Base-by-base conservation (phyloP, 2,888 invertebrate species). In the Drosophila vallismaia region DNA sequence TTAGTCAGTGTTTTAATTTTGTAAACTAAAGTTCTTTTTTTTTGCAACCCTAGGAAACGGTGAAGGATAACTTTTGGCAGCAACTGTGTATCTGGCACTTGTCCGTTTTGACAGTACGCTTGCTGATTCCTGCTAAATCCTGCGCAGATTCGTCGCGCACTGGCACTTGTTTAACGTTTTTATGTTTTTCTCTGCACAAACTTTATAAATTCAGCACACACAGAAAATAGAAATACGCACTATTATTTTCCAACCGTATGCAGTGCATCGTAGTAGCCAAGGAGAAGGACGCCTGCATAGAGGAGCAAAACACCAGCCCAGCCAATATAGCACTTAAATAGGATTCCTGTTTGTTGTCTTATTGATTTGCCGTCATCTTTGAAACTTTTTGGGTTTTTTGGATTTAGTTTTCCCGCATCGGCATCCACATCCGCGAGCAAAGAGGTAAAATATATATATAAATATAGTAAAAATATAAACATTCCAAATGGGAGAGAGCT, bases 161-260 rank as follows among this genome's bases (percentile, higher is more conserved):
- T 50, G 50, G 58, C 59, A 73, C 80, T 71, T 83, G 75, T 83
- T 81, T 83, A 81, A 81, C 83, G 83, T 86, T 81, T 76, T 70
- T 81, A 71, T 70, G 70, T 70, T 70, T 70, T 71, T 71, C 71
- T 62, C 70, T 71, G 70, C 70, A 70, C 70, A 48, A 54, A 29
- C 28, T 44, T 62, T 63, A 45, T 71, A 51, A 70, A 70, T 55
- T 70, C 50, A 67, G 69, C 70, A 67, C 67, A 67, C 67, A 63
- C 26, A 45, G 46, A 9, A 48, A 53, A 59, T 59, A 70, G 46
- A 36, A 36, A 29, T 8, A 19, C 24, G 51, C 51, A 58, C 59
- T 46, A 10, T 42, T 55, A 46, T 51, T 55, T 70, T 55, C 9
- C 9, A 55, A 45, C 36, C 26, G 49, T 44, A 44, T 8, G 33